Conservation (phyloP, 2,113 vertebrate genomes). For the Syrrhaptes paradoxus region DNA sequence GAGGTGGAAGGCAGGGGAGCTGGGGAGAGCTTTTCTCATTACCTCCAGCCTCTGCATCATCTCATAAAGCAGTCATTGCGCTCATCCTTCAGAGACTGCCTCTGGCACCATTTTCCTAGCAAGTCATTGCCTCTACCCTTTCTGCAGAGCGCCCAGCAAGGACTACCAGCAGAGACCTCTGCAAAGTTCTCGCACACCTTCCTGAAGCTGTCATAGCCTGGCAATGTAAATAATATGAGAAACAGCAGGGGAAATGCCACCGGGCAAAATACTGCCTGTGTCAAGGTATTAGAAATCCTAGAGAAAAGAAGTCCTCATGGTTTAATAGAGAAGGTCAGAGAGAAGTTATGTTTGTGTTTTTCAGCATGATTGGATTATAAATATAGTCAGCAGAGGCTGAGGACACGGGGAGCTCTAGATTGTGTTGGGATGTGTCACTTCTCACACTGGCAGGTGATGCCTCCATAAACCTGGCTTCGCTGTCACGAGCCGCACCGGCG, state of each 20-base stretch:
- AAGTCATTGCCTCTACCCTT: neutral
- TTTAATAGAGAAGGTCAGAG: neutral
- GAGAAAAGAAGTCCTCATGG: neutral
- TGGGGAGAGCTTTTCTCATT: neutral
- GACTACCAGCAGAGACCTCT: neutral
- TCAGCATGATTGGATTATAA: constrained; percentile 44
- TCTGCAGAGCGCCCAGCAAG: neutral
- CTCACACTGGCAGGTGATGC: neutral
- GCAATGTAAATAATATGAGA: neutral
- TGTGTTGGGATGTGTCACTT: neutral
- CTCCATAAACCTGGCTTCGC: neutral
- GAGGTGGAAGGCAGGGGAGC: neutral
- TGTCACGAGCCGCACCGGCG: neutral
- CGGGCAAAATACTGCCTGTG: neutral
- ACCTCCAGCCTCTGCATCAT: neutral
- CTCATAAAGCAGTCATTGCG: neutral
- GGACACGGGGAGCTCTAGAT: neutral
- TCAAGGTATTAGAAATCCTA: neutral
- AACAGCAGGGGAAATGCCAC: neutral
- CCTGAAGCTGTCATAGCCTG: neutral
- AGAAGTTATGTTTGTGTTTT: constrained; percentile 14
- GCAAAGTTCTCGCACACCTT: neutral
- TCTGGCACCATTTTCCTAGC: neutral
- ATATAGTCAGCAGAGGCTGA: neutral
- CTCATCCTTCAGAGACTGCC: neutral